Percentiles rank a stretch among this genome's conserved stretches.
These are phyloP conservation scores for Porites lutea DNA, from an alignment of 64 coral and sea anemone species.

Conservation along the genomic window DNA sequence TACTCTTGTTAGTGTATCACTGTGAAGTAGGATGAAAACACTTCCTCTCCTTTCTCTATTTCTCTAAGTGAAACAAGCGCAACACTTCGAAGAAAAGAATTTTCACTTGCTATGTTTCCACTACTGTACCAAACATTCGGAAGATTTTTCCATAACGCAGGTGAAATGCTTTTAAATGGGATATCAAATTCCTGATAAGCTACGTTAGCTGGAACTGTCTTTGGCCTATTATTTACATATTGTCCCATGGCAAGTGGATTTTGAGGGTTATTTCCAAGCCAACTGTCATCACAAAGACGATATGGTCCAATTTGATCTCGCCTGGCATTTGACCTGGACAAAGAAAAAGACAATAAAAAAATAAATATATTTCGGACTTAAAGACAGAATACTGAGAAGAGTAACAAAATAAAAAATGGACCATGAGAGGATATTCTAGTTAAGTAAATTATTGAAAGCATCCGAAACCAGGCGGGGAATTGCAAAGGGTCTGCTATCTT, in stretches of 20 bases:
- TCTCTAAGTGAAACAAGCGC: constrained; percentile 76
- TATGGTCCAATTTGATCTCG: constrained; percentile 89
- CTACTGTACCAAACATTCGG: constrained; percentile 96
- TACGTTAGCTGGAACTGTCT: constrained; percentile 75
- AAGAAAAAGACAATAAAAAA: background rate
- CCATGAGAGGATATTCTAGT: no score
- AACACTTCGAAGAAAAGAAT: constrained; percentile 85
- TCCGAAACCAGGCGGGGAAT: no score
- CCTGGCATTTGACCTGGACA: constrained; percentile 76
- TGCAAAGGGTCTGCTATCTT: no score
- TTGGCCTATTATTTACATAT: constrained; percentile 91
- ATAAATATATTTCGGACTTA: background rate
- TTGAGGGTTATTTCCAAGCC: constrained; percentile 64
- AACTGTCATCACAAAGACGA: constrained; percentile 81
- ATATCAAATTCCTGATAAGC: constrained; percentile 93
- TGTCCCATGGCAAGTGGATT: constrained; percentile 94
- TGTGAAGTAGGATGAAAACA: constrained; percentile 98
- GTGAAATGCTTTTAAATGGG: constrained; percentile 39
- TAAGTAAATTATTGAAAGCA: no score
- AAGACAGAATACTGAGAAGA: no score
- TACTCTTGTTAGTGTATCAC: constrained; percentile 72
- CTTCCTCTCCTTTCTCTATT: constrained; percentile 84
- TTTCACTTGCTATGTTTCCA: constrained; percentile 59
- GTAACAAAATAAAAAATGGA: no score
- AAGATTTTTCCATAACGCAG: constrained; percentile 77